Base-by-base conservation (phyloP, 1,140 invertebrate species). In the Heterodera schachtii region DNA sequence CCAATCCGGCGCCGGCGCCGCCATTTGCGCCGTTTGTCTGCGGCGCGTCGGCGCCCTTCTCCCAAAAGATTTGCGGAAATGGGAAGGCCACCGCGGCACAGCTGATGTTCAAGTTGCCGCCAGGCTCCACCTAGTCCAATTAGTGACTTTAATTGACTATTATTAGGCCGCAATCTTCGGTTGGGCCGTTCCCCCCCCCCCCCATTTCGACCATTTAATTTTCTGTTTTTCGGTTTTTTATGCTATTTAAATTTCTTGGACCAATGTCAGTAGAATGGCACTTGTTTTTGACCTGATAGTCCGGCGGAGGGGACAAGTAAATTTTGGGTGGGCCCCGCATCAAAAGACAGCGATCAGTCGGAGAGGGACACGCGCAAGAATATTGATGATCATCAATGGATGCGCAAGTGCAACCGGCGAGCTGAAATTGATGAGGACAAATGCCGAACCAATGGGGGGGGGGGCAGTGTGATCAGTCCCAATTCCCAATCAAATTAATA, bases 41-140 rank as follows among this genome's bases (percentile, higher is more conserved):
- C 52, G 71, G 41, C 44, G 73, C 44, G 8, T 78, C 73, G 66
- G 73, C 52, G 57, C 87, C 86, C 66, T 77, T 81, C 81, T 86
- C 83, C 87, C 87, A 88, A 69, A 81, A 83, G 69, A 88, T 89
- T 76, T 90, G 81, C 8, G 88, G 88, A 73, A 89, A 89, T n/a
- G 88, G 88, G 80, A 85, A 90, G 3, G 86, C 86, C 19, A 89
- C 89, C 64, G 85, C 88, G 13, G 88, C 76, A 86, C 88, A 89
- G 47, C 87, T 89, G 49, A 89, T 89, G 76, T 89, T 89, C 44
- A 89, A 83, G 67, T 60, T 86, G 52, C 86, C 85, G 57, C 85
- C 85, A 31, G 85, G 85, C 57, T 87, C 86, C 31, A 89, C 86
- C 64, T 88, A 64, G 79, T 31, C 31, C 31, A 31, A 31, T 31